Evolutionary conservation across 2,888 invertebrate species (phyloP).

Genomic region (Syritta pipiens): DNA sequence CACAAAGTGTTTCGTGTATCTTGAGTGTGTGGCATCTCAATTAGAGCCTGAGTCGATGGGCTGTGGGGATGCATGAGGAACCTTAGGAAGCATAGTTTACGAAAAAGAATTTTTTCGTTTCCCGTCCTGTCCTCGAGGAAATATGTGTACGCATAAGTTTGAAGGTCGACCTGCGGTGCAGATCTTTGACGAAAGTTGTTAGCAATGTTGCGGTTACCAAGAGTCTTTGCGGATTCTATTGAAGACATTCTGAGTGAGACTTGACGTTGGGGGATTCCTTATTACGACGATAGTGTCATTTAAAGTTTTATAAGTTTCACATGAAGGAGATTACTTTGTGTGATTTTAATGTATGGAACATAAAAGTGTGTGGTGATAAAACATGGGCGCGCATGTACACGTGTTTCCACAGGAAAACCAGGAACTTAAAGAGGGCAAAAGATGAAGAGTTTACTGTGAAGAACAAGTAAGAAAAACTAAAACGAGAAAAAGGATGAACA

Average conservation of each 20-base stretch:
- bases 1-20: slow-evolving; percentile 58
- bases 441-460: no score
- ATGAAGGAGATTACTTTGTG: neutral
- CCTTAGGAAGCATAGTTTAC: slow-evolving; percentile 45
- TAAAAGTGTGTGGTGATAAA: no score
- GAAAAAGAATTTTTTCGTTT: slow-evolving; percentile 24
- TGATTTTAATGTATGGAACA: neutral
- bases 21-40: slow-evolving; percentile 60
- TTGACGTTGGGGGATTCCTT: neutral
- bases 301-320: neutral
- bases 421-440: no score
- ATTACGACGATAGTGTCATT: neutral
- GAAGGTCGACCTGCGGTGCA: slow-evolving; percentile 8
- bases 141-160: neutral
- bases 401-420: no score
- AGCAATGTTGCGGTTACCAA: slow-evolving; percentile 17
- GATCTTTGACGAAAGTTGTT: slow-evolving; percentile 27
- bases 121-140: neutral
- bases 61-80: slow-evolving; percentile 41
- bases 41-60: slow-evolving; percentile 41
- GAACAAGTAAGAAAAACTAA: no score
- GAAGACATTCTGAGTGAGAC: neutral
- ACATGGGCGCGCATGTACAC: no score
- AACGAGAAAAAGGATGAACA: no score
- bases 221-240: slow-evolving; percentile 8